Percentiles rank a stretch among this genome's conserved stretches.
phyloP scores from a whole-genome alignment of 2,888 invertebrate genomes.

The Drosophila leonis region DNA sequence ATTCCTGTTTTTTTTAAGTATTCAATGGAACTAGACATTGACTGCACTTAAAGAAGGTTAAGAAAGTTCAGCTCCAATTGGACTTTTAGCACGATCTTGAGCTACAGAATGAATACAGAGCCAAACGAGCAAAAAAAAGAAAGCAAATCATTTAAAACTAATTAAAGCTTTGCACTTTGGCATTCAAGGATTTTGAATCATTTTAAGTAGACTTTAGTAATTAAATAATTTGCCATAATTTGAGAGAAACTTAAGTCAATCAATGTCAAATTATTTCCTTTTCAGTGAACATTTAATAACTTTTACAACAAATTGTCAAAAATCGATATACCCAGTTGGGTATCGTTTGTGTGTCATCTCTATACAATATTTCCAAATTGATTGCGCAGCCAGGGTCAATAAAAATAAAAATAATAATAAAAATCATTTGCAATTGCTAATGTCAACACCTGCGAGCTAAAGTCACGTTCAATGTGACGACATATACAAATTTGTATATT shows the following conservation, averaged over 20 bases:
- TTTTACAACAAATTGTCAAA: not conserved
- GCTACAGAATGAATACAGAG: not conserved
- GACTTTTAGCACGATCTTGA: not conserved
- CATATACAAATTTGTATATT: conserved; percentile 21
- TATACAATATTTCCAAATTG: conserved; percentile 22
- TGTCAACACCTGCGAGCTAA: conserved; percentile 31
- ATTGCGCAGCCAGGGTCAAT: conserved; percentile 44
- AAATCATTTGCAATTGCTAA: conserved; percentile 47
- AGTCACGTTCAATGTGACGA: conserved; percentile 65
- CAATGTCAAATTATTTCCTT: not conserved
- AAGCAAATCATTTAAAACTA: not conserved
- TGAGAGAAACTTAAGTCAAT: not conserved
- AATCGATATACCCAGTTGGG: conserved; percentile 5
- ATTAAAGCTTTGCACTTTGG: not conserved
- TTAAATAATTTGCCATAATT: not conserved
- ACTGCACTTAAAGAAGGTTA: not conserved
- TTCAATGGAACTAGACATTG: not conserved
- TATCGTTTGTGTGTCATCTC: conserved; percentile 17
- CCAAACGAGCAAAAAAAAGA: not conserved
- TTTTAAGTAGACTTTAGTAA: not conserved
- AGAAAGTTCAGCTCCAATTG: not conserved
- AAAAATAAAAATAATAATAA: conserved; percentile 28
- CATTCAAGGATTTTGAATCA: not conserved
- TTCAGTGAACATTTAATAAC: not conserved
- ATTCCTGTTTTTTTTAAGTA: not conserved